Evolutionary conservation across 2,888 invertebrate genomes (phyloP).

Genomic region (Craniophora ligustri): DNA sequence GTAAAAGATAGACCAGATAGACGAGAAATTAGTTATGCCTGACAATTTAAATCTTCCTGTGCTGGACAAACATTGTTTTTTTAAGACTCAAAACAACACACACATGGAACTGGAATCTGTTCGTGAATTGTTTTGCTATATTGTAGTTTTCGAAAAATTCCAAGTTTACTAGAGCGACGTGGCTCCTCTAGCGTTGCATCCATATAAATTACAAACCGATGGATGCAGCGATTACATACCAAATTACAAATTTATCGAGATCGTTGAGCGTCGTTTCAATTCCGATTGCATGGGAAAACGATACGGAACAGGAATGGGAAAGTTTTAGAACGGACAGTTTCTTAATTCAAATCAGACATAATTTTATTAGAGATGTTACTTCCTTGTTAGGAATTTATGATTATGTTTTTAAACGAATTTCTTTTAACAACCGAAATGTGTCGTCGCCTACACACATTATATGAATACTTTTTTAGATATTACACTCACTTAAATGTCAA

Average conservation of each 20-base stretch:
- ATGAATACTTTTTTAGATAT: background rate
- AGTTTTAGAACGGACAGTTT: constrained; percentile 53
- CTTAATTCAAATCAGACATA: constrained; percentile 41
- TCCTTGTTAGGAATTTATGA: constrained; percentile 10
- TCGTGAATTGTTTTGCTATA: no score
- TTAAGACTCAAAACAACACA: no score
- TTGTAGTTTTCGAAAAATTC: constrained; percentile 3
- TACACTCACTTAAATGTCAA: background rate
- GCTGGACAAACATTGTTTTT: no score
- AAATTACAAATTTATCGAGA: constrained; percentile 75
- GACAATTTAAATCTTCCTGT: no score
- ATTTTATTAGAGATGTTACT: constrained; percentile 36
- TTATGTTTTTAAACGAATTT: background rate
- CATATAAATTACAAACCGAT: constrained; percentile 66
- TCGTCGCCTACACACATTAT: background rate
- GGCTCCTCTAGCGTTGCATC: constrained; percentile 32
- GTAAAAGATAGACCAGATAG: no score
- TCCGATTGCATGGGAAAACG: constrained; percentile 68
- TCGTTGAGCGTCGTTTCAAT: constrained; percentile 63
- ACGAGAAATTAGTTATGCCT: no score
- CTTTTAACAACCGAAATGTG: background rate
- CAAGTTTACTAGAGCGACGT: constrained; percentile 8
- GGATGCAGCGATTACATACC: constrained; percentile 68
- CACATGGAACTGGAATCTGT: no score
- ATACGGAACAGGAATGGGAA: constrained; percentile 59